Evolutionary conservation across 2,888 invertebrate genomes (phyloP), one percentile per base, ranked within the genome.

Genomic region (Brachypterus glaber): DNA sequence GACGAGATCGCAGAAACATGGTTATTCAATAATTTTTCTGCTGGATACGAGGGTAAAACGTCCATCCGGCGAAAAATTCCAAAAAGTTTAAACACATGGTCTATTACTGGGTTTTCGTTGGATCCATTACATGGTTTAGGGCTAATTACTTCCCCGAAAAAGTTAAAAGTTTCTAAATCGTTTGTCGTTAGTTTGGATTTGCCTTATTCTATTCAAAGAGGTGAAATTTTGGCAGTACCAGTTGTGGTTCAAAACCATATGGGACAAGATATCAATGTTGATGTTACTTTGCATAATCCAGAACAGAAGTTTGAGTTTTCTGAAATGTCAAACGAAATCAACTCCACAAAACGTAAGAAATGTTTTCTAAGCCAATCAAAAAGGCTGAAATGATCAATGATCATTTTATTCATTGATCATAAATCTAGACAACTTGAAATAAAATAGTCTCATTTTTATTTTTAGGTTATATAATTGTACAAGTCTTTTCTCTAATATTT

Each of bases 231-330:
- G 37, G 82, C 90, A 0, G 75, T 93, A 35, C 85, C 93, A 31
- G 79, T 89, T 8, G 81, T 88, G 2, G 77, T 96, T 5, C 89
- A 86, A 63, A 97, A 93, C 63, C 88, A 93, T 53, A 73, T 89
- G 66, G 77, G 80, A 9, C 77, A 79, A 41, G 80, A 87, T 46
- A 70, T 85, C 1, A 72, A 73, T 9, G 86, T 85, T 0, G 85
- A 88, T 52, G 79, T 96, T 0, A 84, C 86, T 0, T 70, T 96
- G 60, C 86, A 88, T 52, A 87, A 87, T 63, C 73, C 77, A 8
- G 79, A 82, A 33, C 79, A 80, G 46, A 81, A 83, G 51, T 88
- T 82, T 59, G 82, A 83, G 53, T 89, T 88, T 58, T 80, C 84
- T 38, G 85, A 87, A 49, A 70, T 81, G 36, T 79, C 82, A 7